Evolutionary conservation across 2,797 vertebrate genomes (phyloP), one percentile per base, ranked within the genome.

Genomic region (Eutrigla gurnardus): DNA sequence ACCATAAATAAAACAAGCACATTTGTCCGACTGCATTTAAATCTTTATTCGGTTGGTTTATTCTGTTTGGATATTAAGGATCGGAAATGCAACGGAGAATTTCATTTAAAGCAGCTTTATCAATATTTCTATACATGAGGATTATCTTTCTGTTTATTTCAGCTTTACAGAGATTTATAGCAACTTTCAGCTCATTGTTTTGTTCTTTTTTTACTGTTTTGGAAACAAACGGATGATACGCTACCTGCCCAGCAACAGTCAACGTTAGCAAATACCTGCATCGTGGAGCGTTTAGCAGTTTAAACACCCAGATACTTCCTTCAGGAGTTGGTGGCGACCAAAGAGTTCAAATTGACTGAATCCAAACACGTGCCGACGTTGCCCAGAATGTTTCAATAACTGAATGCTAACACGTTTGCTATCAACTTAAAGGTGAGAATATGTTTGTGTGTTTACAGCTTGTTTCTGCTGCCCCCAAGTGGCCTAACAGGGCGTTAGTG

Each of bases 281-380:
- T 12, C 39, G 12, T 40, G n/a, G n/a, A 70, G 36, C 55, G 52
- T 58, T 63, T 12, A 65, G 13, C 62, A 65, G 7, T n/a, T n/a
- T n/a, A n/a, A n/a, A n/a, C n/a, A n/a, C n/a, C n/a, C n/a, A n/a
- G n/a, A 42, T 17, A n/a, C 42, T 13, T 60, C 14, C 35, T 43
- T 40, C 11, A 0, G 0, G 35, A 49, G n/a, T 0, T 62, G n/a
- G 18, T 55, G 1, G 18, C 12, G 35, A 68, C 35, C 25, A 58
- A 62, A 68, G 25, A 25, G 25, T 25, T 25, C 25, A 25, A 25
- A 25, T 25, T 1, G 25, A 25, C 25, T 25, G 25, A 25, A 15
- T n/a, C 17, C 6, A 18, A 17, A 47, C n/a, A n/a, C 2, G n/a
- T 47, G 14, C 12, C 13, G 15, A 45, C 15, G 43, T 15, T 15